phyloP scores from a whole-genome alignment of 2,797 vertebrate genomes.

The Luscinia luscinia region DNA sequence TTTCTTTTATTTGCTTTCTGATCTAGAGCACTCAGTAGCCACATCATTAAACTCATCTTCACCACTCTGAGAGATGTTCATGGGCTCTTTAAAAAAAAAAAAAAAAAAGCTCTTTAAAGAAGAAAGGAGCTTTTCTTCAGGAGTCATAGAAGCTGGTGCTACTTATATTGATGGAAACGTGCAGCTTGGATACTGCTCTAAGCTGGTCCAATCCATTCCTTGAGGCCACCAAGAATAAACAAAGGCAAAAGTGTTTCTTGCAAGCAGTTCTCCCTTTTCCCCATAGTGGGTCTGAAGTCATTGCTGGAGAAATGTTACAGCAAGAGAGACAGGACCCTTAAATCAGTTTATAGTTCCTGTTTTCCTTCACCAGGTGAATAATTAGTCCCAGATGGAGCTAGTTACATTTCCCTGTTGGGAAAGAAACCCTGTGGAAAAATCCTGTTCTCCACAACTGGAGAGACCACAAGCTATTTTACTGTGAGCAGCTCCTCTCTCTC shows the following conservation, averaged over 20 bases:
- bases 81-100: not conserved
- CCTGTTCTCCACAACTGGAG: not conserved
- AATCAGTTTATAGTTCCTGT: constrained; percentile 50
- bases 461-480: not conserved
- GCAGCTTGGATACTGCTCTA: not conserved
- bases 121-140: not conserved
- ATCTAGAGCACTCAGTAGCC: not conserved
- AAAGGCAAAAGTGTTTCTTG: constrained; percentile 19
- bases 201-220: not conserved
- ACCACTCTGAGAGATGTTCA: not conserved
- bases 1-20: not conserved
- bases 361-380: constrained; percentile 53
- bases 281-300: constrained; percentile 29
- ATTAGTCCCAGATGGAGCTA: constrained; percentile 29
- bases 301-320: not conserved
- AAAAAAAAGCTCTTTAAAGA: no score
- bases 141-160: not conserved
- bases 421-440: constrained; percentile 5
- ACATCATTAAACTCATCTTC: not conserved
- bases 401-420: not conserved
- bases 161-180: not conserved
- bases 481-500: not conserved
- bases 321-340: constrained; percentile 8
- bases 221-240: not conserved
- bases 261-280: not conserved